A percentile compares a stretch with the other conserved stretches of the same genome.
Evolutionary conservation across 2,888 invertebrate genomes (phyloP).

Genomic region (Tipula confusa): DNA sequence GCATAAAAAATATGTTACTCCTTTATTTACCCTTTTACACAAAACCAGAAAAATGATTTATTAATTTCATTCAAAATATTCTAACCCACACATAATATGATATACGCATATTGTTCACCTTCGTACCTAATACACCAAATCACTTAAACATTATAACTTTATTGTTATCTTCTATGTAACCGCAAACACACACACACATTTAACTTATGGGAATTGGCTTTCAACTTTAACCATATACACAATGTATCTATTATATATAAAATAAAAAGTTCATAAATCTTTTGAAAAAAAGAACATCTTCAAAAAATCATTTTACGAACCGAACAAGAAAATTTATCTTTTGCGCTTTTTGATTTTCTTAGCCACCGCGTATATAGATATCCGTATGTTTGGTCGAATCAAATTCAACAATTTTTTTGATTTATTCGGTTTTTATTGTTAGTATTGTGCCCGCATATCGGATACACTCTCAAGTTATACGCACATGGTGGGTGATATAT

Average conservation of each 20-base stretch:
- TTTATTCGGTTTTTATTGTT: background rate
- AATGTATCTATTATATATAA: background rate
- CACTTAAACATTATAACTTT: background rate
- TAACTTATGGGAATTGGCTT: background rate
- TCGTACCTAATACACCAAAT: background rate
- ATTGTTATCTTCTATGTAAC: background rate
- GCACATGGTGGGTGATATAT: too few relatives aligned
- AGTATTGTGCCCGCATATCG: background rate
- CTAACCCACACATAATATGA: background rate
- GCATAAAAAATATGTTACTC: too few relatives aligned
- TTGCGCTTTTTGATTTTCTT: background rate
- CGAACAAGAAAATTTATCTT: background rate
- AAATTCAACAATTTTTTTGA: background rate
- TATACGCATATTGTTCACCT: background rate
- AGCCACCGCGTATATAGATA: background rate
- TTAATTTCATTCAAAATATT: background rate
- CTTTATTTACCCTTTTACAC: background rate
- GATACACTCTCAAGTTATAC: too few relatives aligned
- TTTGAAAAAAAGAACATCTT: constrained; percentile 14
- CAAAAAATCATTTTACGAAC: background rate
- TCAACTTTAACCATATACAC: background rate
- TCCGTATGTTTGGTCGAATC: background rate
- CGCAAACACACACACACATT: background rate
- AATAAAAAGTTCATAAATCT: background rate
- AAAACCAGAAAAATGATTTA: background rate